These are phyloP conservation scores for Thamnaconus septentrionalis DNA, from an alignment of 2,113 vertebrate species.

Conservation along the genomic window DNA sequence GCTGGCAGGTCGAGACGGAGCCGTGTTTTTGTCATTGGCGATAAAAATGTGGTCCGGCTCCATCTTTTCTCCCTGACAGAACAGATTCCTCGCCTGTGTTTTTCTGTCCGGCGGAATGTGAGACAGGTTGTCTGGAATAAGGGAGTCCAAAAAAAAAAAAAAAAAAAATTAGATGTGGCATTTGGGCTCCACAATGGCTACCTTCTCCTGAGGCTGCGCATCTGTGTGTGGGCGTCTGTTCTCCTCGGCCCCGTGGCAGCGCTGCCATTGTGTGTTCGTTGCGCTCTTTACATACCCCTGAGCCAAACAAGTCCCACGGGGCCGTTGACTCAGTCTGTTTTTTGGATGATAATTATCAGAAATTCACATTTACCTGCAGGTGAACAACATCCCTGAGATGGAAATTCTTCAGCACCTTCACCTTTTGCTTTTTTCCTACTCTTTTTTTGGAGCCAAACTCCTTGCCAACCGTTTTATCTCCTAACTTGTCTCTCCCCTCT, in stretches of 20 bases:
- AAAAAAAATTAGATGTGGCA: conserved; percentile 18
- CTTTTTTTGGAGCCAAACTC: no score
- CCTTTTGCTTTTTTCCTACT: no score
- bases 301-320: conserved; percentile 46
- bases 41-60: conserved; percentile 12
- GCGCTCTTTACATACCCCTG: conserved; percentile 57
- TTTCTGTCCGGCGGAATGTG: conserved; percentile 20
- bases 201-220: conserved; percentile 34
- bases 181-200: conserved; percentile 45
- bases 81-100: conserved; percentile 19
- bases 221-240: conserved; percentile 46
- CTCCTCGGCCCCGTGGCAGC: conserved; percentile 33
- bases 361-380: conserved; percentile 48
- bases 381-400: conserved; percentile 9
- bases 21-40: conserved; percentile 12
- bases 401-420: conserved; percentile 10
- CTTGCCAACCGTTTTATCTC: no score
- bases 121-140: conserved; percentile 32
- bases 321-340: conserved; percentile 55
- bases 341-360: conserved; percentile 54
- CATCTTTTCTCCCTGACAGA: conserved; percentile 15
- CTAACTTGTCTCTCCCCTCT: not conserved
- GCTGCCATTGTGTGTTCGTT: conserved; percentile 65
- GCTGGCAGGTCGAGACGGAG: not conserved
- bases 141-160: conserved; percentile 5